Conservation (phyloP, 1,140 invertebrate species). For the Drosophila funebris region DNA sequence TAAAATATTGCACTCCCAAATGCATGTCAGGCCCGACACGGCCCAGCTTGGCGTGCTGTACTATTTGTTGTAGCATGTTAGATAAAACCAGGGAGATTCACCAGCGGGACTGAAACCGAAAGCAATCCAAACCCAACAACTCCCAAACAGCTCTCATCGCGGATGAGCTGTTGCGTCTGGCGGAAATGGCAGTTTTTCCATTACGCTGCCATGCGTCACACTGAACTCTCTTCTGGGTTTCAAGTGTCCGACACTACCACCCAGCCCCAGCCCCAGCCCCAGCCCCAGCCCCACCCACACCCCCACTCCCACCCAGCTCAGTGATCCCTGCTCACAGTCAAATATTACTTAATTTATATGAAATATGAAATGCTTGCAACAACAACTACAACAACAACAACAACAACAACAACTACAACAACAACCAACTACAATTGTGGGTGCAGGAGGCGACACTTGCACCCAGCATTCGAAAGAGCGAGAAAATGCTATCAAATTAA, state of each 20-base stretch:
- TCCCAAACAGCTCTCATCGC: constrained; percentile 24
- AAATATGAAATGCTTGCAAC: constrained; percentile 58
- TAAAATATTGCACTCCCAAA: constrained; percentile 77
- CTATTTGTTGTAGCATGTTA: not conserved
- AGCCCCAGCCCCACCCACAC: not conserved
- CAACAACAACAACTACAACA: constrained; percentile 17
- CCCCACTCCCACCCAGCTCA: not conserved
- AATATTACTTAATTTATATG: constrained; percentile 79
- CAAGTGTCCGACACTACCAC: constrained; percentile 48
- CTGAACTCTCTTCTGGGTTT: constrained; percentile 7
- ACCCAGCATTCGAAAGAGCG: not conserved
- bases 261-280: not conserved
- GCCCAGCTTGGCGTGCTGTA: not conserved
- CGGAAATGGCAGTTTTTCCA: constrained; percentile 79
- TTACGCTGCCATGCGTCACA: constrained; percentile 55
- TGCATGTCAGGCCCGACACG: constrained; percentile 50
- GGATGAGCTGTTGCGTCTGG: constrained; percentile 56
- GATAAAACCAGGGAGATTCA: not conserved
- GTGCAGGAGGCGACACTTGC: not conserved
- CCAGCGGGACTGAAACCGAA: not conserved
- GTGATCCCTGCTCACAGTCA: too few relatives aligned
- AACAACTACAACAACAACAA: constrained; percentile 13
- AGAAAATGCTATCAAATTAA: constrained; percentile 36
- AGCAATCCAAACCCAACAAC: constrained; percentile 2
- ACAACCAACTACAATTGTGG: too few relatives aligned